Evolutionary conservation across 2,113 vertebrate species (phyloP).

Genomic region (Bos indicus): DNA sequence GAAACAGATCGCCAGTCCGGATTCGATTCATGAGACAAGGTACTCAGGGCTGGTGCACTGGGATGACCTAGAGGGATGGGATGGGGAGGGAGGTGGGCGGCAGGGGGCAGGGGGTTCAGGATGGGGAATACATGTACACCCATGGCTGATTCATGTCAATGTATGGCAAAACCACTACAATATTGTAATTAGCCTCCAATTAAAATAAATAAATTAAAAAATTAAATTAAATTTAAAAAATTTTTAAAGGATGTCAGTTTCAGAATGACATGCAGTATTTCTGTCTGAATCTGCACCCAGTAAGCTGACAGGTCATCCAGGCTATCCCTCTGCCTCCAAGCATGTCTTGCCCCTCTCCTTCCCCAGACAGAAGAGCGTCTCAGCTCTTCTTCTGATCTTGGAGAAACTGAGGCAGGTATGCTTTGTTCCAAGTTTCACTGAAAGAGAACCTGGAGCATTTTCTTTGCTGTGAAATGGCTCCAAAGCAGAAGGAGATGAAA

Average conservation of each 20-base stretch:
- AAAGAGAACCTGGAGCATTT: neutral
- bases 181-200: neutral
- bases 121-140: neutral
- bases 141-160: neutral
- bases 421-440: neutral
- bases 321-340: neutral
- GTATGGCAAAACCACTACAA: neutral
- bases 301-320: neutral
- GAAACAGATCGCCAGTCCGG: accelerated
- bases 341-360: neutral
- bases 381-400: neutral
- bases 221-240: neutral
- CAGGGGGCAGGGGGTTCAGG: neutral
- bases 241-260: neutral
- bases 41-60: neutral
- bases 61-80: neutral
- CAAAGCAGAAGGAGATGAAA: neutral
- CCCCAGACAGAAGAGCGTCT: neutral
- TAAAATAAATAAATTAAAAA: neutral
- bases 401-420: neutral
- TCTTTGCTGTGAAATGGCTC: neutral
- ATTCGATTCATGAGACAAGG: neutral
- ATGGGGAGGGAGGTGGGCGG: neutral
- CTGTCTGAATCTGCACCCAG: neutral
- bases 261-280: neutral